phyloP scores from a whole-genome alignment of 2,113 vertebrate species.

The Vulpes vulpes region DNA sequence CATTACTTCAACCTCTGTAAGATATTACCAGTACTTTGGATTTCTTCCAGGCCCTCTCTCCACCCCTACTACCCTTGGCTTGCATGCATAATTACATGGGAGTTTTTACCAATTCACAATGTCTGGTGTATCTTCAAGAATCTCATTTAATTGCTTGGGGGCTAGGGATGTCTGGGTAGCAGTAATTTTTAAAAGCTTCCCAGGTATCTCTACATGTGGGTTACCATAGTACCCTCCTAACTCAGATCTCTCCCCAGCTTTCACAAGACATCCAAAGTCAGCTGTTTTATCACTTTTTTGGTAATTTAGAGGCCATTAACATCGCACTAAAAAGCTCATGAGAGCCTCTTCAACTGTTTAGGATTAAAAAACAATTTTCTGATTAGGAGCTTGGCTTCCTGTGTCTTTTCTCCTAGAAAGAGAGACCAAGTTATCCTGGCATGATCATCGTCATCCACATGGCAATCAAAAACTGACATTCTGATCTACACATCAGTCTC shows the following conservation, averaged over 20 bases:
- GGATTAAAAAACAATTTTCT: background rate
- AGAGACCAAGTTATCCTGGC: background rate
- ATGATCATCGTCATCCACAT: background rate
- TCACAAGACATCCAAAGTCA: background rate
- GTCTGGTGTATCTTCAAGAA: background rate
- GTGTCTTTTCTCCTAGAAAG: constrained; percentile 7
- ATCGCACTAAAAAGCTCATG: background rate
- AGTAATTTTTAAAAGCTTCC: background rate
- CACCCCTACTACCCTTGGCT: background rate
- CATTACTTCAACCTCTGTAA: background rate
- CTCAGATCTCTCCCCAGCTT: background rate
- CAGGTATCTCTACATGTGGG: background rate
- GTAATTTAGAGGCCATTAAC: background rate
- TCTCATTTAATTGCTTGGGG: background rate
- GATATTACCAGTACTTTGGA: background rate
- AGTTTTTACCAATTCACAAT: background rate
- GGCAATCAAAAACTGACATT: background rate
- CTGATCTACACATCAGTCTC: background rate
- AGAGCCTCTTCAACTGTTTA: background rate
- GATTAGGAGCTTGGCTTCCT: background rate
- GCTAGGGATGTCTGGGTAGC: background rate
- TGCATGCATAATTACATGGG: background rate
- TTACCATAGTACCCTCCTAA: background rate
- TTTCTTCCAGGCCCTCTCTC: background rate
- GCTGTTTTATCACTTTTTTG: background rate